Base-by-base conservation (phyloP, 1,140 invertebrate species). In the Neodiprion lecontei region DNA sequence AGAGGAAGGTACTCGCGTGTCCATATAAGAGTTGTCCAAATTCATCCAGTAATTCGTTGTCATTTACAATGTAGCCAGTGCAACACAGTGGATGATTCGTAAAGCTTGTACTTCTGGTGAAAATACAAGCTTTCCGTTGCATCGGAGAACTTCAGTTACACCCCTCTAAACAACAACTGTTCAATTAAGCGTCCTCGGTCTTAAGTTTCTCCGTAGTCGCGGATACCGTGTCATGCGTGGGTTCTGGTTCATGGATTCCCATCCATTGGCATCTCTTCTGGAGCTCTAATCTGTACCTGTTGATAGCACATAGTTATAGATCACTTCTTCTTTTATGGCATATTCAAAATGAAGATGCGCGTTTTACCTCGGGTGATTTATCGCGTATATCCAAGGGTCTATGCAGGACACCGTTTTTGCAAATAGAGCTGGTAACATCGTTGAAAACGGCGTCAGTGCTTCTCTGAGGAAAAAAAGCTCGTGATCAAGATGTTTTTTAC, bases 381-480 rank as follows among this genome's bases (percentile, higher is more conserved):
- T 94, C 21, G 94, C 94, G 77, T 95, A 94, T 14, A 94, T 90
- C 92, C 93, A 94, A 11, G 94, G 94, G 85, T 95, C 94, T 79
- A 95, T 91, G 80, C 93, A 94, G 1, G 94, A 94, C 0, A 95
- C 93, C 1, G 89, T 87, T 82, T 95, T 95, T 70, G 91, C 90
- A 77, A 92, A 92, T 65, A 94, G 84, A 7, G 93, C 92, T 8
- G 94, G 94, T 47, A 95, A 80, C 93, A 95, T 95, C 11, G 93
- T 93, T 0, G 91, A 87, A 10, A 93, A 84, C 0, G 94, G 94
- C 7, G 93, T 93, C 67, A 95, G 82, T 7, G 90, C 74, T 50
- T 87, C 87, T 77, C 91, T 92, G 79, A 1, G 77, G 82, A 70
- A 78, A 74, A 77, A 48, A 77, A 67, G 9, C 11, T 40, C 53